phyloP scores from a whole-genome alignment of 2,888 invertebrate genomes.

The Perithous albicinctus region DNA sequence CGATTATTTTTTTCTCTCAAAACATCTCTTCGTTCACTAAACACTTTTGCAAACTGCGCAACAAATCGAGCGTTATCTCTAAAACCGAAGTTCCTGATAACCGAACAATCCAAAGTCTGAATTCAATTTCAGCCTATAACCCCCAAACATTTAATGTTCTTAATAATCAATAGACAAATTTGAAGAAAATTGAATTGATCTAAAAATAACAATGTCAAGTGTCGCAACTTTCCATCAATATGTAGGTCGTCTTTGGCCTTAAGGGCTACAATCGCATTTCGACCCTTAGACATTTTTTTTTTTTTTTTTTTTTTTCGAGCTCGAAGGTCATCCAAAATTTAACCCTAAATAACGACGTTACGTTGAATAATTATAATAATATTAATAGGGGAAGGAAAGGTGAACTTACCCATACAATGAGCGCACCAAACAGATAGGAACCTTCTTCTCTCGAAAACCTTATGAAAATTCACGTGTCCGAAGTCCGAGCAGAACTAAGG shows the following conservation, averaged over 20 bases:
- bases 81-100: neutral
- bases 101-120: neutral
- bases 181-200: too few relatives aligned
- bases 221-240: slow-evolving; percentile 5
- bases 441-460: slow-evolving; percentile 78
- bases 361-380: neutral
- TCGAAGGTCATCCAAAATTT: neutral
- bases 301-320: neutral
- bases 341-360: neutral
- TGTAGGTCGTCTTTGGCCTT: slow-evolving; percentile 51
- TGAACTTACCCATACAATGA: slow-evolving; percentile 84
- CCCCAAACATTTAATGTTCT: too few relatives aligned
- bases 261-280: slow-evolving; percentile 3
- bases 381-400: slow-evolving; percentile 10
- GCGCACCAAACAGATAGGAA: slow-evolving; percentile 84
- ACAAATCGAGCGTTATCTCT: slow-evolving; percentile 7
- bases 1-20: neutral
- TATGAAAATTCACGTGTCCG: slow-evolving; percentile 76
- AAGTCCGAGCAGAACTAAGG: slow-evolving; percentile 82
- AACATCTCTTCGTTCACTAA: neutral
- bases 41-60: slow-evolving; percentile 50
- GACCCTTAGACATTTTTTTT: too few relatives aligned
- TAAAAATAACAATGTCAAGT: too few relatives aligned
- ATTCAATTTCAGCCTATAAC: neutral
- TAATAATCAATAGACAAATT: too few relatives aligned